phyloP scores from a whole-genome alignment of 2,797 vertebrate genomes.

The Coilia nasus region DNA sequence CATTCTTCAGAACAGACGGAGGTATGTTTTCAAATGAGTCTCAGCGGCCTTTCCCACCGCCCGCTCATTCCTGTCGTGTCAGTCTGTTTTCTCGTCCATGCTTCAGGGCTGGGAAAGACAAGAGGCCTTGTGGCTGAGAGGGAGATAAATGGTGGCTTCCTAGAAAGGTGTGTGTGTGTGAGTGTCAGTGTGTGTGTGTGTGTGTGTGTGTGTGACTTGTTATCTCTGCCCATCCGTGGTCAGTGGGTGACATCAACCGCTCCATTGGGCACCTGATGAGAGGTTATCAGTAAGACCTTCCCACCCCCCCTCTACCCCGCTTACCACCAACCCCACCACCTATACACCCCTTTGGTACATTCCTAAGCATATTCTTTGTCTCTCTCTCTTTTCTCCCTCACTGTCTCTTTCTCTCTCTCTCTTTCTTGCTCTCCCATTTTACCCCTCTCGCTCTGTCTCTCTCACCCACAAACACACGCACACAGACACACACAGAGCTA shows the following conservation, averaged over 20 bases:
- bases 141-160: slow-evolving; percentile 11
- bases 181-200: too few relatives aligned
- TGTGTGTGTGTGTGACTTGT: slow-evolving; percentile 24
- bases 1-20: slow-evolving; percentile 23
- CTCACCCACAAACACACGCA: too few relatives aligned
- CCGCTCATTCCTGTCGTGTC: slow-evolving; percentile 41
- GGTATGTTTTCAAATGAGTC: slow-evolving; percentile 42
- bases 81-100: neutral
- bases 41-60: slow-evolving; percentile 44
- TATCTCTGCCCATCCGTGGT: slow-evolving; percentile 43
- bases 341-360: too few relatives aligned
- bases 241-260: slow-evolving; percentile 63
- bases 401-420: too few relatives aligned
- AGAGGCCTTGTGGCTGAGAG: slow-evolving; percentile 6
- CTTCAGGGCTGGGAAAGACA: slow-evolving; percentile 14
- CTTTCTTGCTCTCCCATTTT: too few relatives aligned
- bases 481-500: too few relatives aligned
- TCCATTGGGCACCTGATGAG: slow-evolving; percentile 58
- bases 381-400: too few relatives aligned
- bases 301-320: too few relatives aligned
- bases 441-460: too few relatives aligned
- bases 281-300: slow-evolving; percentile 55
- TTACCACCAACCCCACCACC: too few relatives aligned
- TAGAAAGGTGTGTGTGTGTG: neutral
- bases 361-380: too few relatives aligned